Conservation (phyloP, 1,140 invertebrate species). For the Laupala kohalensis region DNA sequence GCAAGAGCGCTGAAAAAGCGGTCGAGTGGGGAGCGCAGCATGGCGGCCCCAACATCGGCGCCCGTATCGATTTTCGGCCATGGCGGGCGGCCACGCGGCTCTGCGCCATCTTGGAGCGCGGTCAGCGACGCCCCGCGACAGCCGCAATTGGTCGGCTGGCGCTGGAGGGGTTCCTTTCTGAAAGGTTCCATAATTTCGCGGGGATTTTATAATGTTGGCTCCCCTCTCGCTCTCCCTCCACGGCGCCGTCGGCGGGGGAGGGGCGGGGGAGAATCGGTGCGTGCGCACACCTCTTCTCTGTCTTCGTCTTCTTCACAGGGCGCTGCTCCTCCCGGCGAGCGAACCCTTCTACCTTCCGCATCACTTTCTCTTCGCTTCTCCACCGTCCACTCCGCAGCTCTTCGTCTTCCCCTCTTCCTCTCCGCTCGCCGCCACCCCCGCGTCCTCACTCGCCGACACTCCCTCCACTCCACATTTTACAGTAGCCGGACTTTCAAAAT, state of each 20-base stretch:
- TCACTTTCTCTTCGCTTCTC: neutral
- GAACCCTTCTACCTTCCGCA: neutral
- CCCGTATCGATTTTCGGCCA: slow-evolving; percentile 6
- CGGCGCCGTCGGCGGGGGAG: no score
- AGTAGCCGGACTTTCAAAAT: slow-evolving; percentile 7
- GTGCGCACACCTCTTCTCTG: neutral
- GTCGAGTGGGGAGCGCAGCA: slow-evolving; percentile 1
- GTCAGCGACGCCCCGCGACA: neutral
- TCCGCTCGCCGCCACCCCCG: neutral
- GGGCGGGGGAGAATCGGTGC: no score
- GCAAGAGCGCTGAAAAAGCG: neutral
- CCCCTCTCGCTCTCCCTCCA: no score
- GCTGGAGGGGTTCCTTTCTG: neutral
- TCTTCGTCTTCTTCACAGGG: neutral
- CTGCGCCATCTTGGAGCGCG: slow-evolving; percentile 5
- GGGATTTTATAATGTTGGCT: neutral
- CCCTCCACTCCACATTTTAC: slow-evolving; percentile 4
- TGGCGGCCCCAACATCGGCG: neutral
- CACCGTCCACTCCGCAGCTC: neutral
- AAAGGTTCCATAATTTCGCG: slow-evolving; percentile 5
- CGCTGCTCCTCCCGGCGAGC: neutral
- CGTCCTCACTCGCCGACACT: neutral
- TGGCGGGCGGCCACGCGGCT: neutral
- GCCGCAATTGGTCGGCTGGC: slow-evolving; percentile 6
- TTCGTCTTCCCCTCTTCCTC: neutral